Evolutionary conservation across 2,797 vertebrate genomes (phyloP).

Genomic region (Coccyzus lansbergi): DNA sequence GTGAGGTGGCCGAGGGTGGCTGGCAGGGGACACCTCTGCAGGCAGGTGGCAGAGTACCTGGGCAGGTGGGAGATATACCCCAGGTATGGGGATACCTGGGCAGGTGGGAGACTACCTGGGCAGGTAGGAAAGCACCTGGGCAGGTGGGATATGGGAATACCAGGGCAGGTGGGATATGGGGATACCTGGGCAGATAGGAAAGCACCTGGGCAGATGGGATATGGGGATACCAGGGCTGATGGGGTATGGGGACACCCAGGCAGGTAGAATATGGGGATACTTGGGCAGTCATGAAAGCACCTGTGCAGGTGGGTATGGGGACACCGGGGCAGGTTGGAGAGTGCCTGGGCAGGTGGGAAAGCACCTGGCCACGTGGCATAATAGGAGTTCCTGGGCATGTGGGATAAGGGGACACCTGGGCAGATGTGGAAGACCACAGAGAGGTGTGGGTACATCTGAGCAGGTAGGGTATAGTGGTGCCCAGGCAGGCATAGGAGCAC

Average conservation of each 20-base stretch:
- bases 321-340: no score
- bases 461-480: background rate
- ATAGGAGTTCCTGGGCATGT: background rate
- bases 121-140: background rate
- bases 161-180: background rate
- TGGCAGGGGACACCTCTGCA: background rate
- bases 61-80: background rate
- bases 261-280: no score
- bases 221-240: background rate
- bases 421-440: background rate
- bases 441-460: background rate
- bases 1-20: constrained; percentile 16
- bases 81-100: background rate
- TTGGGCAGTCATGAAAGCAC: no score
- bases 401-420: background rate
- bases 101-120: background rate
- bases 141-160: background rate
- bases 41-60: background rate
- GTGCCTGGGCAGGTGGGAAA: background rate
- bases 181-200: no score
- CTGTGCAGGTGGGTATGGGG: background rate
- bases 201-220: background rate
- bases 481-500: background rate
- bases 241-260: no score
- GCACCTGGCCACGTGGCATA: background rate